Conservation (phyloP, 2,797 vertebrate genomes). For the Pantherophis alleghaniensis region DNA sequence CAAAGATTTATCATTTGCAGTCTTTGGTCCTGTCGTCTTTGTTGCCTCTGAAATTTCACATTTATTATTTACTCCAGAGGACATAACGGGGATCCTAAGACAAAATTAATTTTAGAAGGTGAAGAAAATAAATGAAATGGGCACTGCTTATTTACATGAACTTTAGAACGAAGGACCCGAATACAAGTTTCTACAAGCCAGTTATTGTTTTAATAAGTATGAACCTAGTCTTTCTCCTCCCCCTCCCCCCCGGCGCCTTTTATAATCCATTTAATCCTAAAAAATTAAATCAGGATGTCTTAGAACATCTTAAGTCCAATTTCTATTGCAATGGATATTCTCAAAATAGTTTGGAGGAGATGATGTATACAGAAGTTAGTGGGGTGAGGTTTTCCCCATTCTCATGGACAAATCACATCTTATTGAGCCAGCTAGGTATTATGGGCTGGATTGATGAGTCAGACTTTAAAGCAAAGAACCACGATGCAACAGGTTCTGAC, state of each 20-base stretch:
- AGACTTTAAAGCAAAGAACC: not conserved
- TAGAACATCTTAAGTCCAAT: not conserved
- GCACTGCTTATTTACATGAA: not conserved
- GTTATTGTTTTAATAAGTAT: not conserved
- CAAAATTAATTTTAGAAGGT: not conserved
- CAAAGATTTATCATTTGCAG: not conserved
- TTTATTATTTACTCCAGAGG: not conserved
- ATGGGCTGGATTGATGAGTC: not conserved
- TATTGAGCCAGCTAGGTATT: not conserved
- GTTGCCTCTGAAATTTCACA: not conserved
- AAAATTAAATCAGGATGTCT: not conserved
- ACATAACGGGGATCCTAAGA: not conserved
- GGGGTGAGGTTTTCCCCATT: not conserved
- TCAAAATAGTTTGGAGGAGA: not conserved
- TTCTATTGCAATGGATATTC: not conserved
- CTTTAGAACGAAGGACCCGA: not conserved
- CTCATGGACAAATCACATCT: not conserved
- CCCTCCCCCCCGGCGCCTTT: not conserved
- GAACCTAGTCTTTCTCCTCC: not conserved
- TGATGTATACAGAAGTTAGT: not conserved
- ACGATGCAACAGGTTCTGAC: not conserved
- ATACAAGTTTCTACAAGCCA: not conserved
- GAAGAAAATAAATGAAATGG: not conserved
- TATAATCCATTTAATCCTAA: not conserved
- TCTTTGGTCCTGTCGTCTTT: not conserved